Percentiles rank a stretch among this genome's conserved stretches.
Evolutionary conservation across 2,113 vertebrate species (phyloP).

Genomic region (Porphyrio hochstetteri): DNA sequence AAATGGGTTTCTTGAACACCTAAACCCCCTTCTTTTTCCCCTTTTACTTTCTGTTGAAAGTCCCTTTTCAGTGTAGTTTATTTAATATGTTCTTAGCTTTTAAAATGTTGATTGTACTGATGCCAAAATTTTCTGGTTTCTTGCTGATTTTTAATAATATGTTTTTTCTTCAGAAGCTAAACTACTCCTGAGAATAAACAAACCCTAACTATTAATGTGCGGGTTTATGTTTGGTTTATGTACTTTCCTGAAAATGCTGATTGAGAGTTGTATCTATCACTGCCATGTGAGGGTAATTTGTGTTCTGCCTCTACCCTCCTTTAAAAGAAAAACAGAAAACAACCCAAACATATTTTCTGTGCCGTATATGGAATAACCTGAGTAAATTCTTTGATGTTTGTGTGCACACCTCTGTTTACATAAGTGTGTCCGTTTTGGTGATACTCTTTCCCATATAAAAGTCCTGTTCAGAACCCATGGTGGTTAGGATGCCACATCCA

Average conservation of each 20-base stretch:
- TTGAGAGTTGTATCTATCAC: not conserved
- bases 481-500: not conserved
- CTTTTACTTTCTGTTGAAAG: not conserved
- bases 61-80: not conserved
- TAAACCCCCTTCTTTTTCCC: fast-evolving
- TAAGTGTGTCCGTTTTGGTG: not conserved
- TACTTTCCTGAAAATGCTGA: not conserved
- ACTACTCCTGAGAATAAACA: not conserved
- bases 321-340: too few species aligned
- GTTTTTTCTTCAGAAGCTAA: not conserved
- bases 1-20: not conserved
- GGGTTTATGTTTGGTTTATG: not conserved
- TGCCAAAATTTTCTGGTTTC: not conserved
- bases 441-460: not conserved
- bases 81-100: not conserved
- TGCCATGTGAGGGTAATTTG: not conserved
- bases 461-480: not conserved
- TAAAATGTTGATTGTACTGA: not conserved
- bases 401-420: not conserved
- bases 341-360: not conserved
- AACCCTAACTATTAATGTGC: not conserved
- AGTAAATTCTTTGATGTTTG: not conserved
- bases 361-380: not conserved
- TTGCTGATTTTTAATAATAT: not conserved
- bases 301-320: fast-evolving